A percentile compares a stretch with the other conserved stretches of the same genome.
Evolutionary conservation across 2,888 invertebrate genomes (phyloP).

Genomic region (Nematopogon swammerdamellus): DNA sequence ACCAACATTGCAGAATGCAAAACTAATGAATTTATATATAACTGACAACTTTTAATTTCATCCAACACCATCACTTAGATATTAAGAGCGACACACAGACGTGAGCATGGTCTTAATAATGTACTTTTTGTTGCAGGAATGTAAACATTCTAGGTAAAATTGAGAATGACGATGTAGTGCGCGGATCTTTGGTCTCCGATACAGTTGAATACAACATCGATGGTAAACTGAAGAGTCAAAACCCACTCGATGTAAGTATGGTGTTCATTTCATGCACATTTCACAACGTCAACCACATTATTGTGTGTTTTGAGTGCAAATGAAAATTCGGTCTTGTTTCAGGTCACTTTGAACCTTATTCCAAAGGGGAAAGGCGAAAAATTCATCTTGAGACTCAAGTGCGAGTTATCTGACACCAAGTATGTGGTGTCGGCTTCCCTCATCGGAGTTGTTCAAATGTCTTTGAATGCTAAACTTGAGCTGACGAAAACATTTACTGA

Average conservation of each 20-base stretch:
- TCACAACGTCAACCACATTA: too few species aligned
- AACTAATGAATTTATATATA: too few species aligned
- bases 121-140: slow-evolving; percentile 20
- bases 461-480: slow-evolving; percentile 28
- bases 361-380: slow-evolving; percentile 35
- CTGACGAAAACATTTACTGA: slow-evolving; percentile 31
- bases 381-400: slow-evolving; percentile 28
- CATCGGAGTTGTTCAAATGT: slow-evolving; percentile 25
- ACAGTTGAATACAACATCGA: slow-evolving; percentile 32
- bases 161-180: slow-evolving; percentile 28
- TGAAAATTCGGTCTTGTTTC: slow-evolving; percentile 5
- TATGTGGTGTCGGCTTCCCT: slow-evolving; percentile 31
- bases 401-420: slow-evolving; percentile 17
- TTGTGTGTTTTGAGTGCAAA: too few species aligned
- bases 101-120: too few species aligned
- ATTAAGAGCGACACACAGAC: too few species aligned
- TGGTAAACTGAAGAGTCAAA: slow-evolving; percentile 31
- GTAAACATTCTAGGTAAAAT: slow-evolving; percentile 41
- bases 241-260: slow-evolving; percentile 35
- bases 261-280: too few species aligned
- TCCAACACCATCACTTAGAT: too few species aligned
- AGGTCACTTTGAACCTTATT: slow-evolving; percentile 31
- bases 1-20: too few species aligned
- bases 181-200: slow-evolving; percentile 37
- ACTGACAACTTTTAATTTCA: too few species aligned